Evolutionary conservation across 2,797 vertebrate genomes (phyloP), one percentile per base, ranked within the genome.

Genomic region (Sparidentex hasta): DNA sequence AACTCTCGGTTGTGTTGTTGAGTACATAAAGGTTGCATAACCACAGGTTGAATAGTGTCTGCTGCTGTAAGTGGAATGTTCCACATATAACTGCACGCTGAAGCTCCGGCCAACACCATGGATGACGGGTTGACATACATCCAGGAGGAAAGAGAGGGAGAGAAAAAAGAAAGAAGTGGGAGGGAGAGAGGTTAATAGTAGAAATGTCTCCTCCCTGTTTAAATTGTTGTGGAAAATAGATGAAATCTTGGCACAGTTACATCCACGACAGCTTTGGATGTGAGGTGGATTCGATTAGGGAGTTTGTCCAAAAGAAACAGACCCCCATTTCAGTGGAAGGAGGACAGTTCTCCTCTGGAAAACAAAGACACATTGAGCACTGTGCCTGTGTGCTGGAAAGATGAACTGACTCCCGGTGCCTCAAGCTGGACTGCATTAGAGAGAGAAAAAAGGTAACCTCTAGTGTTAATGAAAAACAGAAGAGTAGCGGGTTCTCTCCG

Each of bases 401-500:
- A 89, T 85, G 82, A 89, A 82, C 78, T 23, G 76, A 61, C 68
- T 89, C 84, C 81, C 51, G 20, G 51, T 82, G 85, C 84, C 81
- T 88, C 63, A 81, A 84, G 79, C 86, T 89, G 84, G 71, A 80
- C 57, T 85, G 78, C 38, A 66, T 89, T 82, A 82, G 70, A 78
- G 67, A 83, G 29, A 80, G 56, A 80, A 82, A 78, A 77, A 88
- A 86, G 87, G 80, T 90, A 87, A 88, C 70, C 69, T 83, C 12
- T 9, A 82, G 75, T 61, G 57, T 79, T 86, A 88, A 94, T 92
- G 85, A 83, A 82, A 91, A 94, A 75, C 82, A 93, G 88, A 88
- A 5, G 29, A 65, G 51, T n/a, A 76, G 62, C 78, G 76, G 80
- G 61, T 77, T 77, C 54, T 74, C 51, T 78, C 18, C 72, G 65